Percentiles rank a stretch among this genome's conserved stretches.
These are phyloP conservation scores for Brenthis hecate DNA, from an alignment of 2,888 invertebrate genomes.

Conservation along the genomic window DNA sequence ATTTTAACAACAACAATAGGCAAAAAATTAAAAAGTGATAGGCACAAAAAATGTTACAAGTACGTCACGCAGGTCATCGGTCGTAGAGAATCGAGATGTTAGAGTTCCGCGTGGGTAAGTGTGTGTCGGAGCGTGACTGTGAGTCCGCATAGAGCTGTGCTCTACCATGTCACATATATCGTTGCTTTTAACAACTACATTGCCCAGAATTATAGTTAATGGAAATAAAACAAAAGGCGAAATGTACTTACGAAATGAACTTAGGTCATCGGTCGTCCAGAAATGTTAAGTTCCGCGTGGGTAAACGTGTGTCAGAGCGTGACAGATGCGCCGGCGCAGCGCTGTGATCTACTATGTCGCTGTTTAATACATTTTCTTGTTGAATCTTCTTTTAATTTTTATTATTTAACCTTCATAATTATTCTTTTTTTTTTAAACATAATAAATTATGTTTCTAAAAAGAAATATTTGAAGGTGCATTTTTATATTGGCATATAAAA, in stretches of 20 bases:
- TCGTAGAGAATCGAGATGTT: slow-evolving; percentile 38
- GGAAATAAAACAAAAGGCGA: slow-evolving; percentile 10
- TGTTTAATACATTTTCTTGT: slow-evolving; percentile 23
- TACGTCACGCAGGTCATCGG: slow-evolving; percentile 32
- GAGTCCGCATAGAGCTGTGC: slow-evolving; percentile 36
- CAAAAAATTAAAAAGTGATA: neutral
- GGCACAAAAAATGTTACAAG: slow-evolving; percentile 8
- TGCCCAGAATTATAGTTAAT: slow-evolving; percentile 6
- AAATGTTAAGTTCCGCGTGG: slow-evolving; percentile 43
- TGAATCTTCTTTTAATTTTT: too few species aligned
- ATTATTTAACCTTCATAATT: too few species aligned
- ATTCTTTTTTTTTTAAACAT: too few species aligned
- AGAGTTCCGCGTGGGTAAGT: slow-evolving; percentile 41
- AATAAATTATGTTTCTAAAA: too few species aligned
- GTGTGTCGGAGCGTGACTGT: slow-evolving; percentile 43
- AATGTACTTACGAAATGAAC: slow-evolving; percentile 20
- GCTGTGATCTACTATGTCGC: slow-evolving; percentile 36
- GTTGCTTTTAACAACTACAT: slow-evolving; percentile 12
- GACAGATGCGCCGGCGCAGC: slow-evolving; percentile 42
- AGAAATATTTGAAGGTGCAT: too few species aligned
- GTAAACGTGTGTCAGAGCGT: slow-evolving; percentile 40
- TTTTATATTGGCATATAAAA: too few species aligned
- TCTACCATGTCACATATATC: slow-evolving; percentile 36
- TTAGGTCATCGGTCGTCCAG: slow-evolving; percentile 36
- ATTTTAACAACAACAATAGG: neutral